Evolutionary conservation across 2,888 invertebrate genomes (phyloP), one percentile per base, ranked within the genome.

Genomic region (Napeogenes sylphis): DNA sequence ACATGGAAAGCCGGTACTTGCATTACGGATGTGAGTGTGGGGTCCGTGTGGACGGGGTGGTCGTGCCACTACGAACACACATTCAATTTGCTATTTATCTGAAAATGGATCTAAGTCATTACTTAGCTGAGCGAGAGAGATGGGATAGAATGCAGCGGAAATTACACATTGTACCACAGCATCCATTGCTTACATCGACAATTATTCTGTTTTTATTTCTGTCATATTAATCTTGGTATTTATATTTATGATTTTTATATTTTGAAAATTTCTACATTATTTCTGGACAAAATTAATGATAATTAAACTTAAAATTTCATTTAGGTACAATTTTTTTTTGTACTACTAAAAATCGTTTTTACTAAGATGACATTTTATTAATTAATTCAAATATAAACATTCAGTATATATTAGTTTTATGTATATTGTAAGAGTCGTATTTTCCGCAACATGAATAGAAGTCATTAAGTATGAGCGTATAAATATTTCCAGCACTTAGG

Each of bases 21-120:
- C 62, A 59, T 61, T 64, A 21, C 21, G 21, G 58, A 61, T 58
- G 57, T 14, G 35, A 45, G 21, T 38, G 58, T 54, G 42, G 62
- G 21, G 21, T 21, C 21, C 21, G 21, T 21, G 21, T 21, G 21
- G 21, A 21, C 21, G 54, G 64, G 60, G 59, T 65, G 62, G 68
- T 70, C 69, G 61, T 60, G 63, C 68, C 69, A 70, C 65, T 73
- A 78, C 78, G 79, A 80, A 80, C 80, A 83, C 83, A 85, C 87
- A 90, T 90, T 87, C 87, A 90, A 90, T 90, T 90, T 88, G 87
- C 89, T 90, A 87, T 90, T 90, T 91, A 90, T 90, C 89, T 85
- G 84, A 86, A 85, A 87, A 90, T 89, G 89, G 88, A 90, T 89
- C 88, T 85, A 84, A 88, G 88, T 90, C 89, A 90, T 91, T 90